Base-by-base conservation (phyloP, 2,113 vertebrate genomes). In the Ginglymostoma cirratum region DNA sequence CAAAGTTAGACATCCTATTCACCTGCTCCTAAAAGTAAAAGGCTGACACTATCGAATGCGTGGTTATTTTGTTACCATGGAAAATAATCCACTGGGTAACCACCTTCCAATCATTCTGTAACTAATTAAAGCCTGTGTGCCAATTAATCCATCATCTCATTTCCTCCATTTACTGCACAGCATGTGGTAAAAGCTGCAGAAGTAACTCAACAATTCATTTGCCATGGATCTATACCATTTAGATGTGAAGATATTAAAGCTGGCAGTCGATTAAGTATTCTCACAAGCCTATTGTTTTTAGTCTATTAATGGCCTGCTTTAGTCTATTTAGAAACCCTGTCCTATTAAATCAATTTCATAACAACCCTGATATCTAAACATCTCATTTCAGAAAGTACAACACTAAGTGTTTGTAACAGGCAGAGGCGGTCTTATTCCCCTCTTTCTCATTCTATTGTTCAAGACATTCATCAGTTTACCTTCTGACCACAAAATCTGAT, bases 71-170 rank as follows among this genome's bases (percentile, higher is more conserved):
- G 12, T 69, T 52, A 17, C 19, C 45, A 72, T 17, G 27, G 55
- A 70, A 23, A 70, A 38, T 45, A 70, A 94, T 94, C 38, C 45
- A 69, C 69, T 95, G 89, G 17, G 94, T 42, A 95, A 72, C 72
- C 67, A 72, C 45, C 30, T 72, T 95, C 42, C 14, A 34, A 76
- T 95, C 45, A 70, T 95, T 52, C 94, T 95, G 69, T 52, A 95
- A 95, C 69, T 95, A 95, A 95, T 95, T 95, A 42, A 95, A 95
- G 72, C 27, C 69, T 95, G 94, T 48, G 94, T 76, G 66, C 94
- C 69, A 95, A 72, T 95, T 95, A 95, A 95, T 95, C 72, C 69
- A 95, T 95, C 94, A 76, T 70, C 67, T 48, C 42, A 72, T 66
- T 52, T 95, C 69, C 69, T 72, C 94, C 67, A 72, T 72, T 95